Evolutionary conservation across 1,140 invertebrate species (phyloP).

Genomic region (Drosophila watanabei): DNA sequence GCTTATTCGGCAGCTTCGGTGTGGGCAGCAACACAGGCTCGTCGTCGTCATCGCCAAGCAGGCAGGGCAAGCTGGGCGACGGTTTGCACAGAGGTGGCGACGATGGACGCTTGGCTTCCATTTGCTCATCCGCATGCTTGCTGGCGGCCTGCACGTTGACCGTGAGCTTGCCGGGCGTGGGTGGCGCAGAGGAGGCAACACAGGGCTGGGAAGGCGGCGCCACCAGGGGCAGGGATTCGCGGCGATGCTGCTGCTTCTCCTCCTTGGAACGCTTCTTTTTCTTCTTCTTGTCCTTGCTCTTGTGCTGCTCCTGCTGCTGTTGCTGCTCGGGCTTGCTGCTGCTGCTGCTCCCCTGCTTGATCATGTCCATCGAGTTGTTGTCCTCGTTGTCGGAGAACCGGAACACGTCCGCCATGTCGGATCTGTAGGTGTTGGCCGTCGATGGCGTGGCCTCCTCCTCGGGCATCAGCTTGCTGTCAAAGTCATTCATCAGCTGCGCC

Average conservation of each 20-base stretch:
- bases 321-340: conserved; percentile 36
- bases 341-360: conserved; percentile 24
- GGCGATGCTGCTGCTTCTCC: conserved; percentile 87
- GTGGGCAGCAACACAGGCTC: conserved; percentile 25
- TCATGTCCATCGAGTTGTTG: conserved; percentile 61
- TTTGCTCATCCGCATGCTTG: conserved; percentile 66
- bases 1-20: conserved; percentile 15
- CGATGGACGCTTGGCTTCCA: conserved; percentile 38
- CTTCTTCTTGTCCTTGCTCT: conserved; percentile 92
- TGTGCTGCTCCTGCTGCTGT: conserved; percentile 75
- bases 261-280: conserved; percentile 94
- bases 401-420: conserved; percentile 85
- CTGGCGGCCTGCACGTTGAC: conserved; percentile 76
- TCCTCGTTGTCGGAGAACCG: conserved; percentile 87
- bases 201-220: not conserved
- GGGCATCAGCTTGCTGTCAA: conserved; percentile 78
- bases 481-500: conserved; percentile 90
- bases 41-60: conserved; percentile 79
- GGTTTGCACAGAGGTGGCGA: conserved; percentile 79
- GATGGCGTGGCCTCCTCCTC: conserved; percentile 83
- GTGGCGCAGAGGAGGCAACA: conserved; percentile 8
- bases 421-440: conserved; percentile 78
- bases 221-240: conserved; percentile 87
- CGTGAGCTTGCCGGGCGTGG: conserved; percentile 59
- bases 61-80: conserved; percentile 78